Evolutionary conservation across 2,797 vertebrate genomes (phyloP).

Genomic region (Sebastes trivittatus): DNA sequence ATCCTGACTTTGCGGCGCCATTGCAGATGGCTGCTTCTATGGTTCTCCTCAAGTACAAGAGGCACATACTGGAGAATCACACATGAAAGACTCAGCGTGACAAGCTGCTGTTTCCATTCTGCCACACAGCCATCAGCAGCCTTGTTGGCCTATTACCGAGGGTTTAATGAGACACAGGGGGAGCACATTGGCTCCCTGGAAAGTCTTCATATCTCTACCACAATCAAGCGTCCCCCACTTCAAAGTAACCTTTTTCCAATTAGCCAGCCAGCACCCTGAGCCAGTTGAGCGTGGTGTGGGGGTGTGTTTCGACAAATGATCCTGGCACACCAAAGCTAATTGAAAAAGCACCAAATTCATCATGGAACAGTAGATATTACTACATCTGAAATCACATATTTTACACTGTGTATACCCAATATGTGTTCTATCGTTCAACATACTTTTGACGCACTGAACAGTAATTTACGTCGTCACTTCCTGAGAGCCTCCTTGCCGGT

Average conservation of each 20-base stretch:
- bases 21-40: conserved; percentile 59
- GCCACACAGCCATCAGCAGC: conserved; percentile 61
- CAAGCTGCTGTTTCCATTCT: conserved; percentile 62
- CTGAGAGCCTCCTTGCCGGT: too few species aligned
- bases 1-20: conserved; percentile 41
- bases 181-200: conserved; percentile 49
- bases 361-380: not conserved
- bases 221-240: conserved; percentile 60
- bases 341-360: conserved; percentile 10
- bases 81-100: conserved; percentile 74
- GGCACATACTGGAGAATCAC: conserved; percentile 51
- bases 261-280: conserved; percentile 44
- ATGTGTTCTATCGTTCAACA: too few species aligned
- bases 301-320: conserved; percentile 28
- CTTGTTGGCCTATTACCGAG: conserved; percentile 57
- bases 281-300: conserved; percentile 30
- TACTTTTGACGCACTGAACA: too few species aligned
- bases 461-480: too few species aligned
- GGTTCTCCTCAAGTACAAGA: conserved; percentile 33
- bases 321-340: not conserved
- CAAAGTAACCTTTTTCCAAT: conserved; percentile 72
- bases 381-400: not conserved
- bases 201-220: conserved; percentile 53
- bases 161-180: conserved; percentile 73
- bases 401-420: too few species aligned